Evolutionary conservation across 2,888 invertebrate species (phyloP).

Genomic region (Deroplatys truncata): DNA sequence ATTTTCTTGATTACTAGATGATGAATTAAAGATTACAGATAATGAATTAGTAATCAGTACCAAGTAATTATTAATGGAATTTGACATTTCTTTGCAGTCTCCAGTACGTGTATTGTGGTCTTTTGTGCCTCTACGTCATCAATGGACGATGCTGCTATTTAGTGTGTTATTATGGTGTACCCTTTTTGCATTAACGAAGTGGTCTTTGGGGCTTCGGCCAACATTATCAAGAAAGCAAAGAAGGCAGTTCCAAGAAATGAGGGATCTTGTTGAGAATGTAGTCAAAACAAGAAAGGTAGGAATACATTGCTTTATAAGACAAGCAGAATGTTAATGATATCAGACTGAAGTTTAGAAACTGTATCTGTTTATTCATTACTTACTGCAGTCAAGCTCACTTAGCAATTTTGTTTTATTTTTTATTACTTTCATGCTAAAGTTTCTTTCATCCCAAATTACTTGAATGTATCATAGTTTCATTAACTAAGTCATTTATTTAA

Average conservation of each 20-base stretch:
- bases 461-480: too few species aligned
- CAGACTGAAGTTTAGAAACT: too few species aligned
- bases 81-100: slow-evolving; percentile 4
- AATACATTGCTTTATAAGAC: not conserved
- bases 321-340: too few species aligned
- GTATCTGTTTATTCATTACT: too few species aligned
- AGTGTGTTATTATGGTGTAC: slow-evolving; percentile 41
- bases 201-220: slow-evolving; percentile 40
- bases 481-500: too few species aligned
- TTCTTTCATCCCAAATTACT: too few species aligned
- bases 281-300: slow-evolving; percentile 46
- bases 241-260: slow-evolving; percentile 41
- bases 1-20: too few species aligned
- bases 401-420: too few species aligned
- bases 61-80: not conserved
- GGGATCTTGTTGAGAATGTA: slow-evolving; percentile 43
- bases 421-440: too few species aligned
- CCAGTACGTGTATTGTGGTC: slow-evolving; percentile 24
- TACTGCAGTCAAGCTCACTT: too few species aligned
- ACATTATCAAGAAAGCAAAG: slow-evolving; percentile 45
- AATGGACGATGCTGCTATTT: slow-evolving; percentile 16
- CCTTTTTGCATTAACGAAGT: slow-evolving; percentile 43
- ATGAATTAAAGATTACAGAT: too few species aligned
- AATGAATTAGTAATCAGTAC: too few species aligned
- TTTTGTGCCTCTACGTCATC: slow-evolving; percentile 22